These are phyloP conservation scores for Aurelia sp. DNA, from an alignment of 30 jellyfish, hydroid and myxozoan genomes.

Conservation along the genomic window DNA sequence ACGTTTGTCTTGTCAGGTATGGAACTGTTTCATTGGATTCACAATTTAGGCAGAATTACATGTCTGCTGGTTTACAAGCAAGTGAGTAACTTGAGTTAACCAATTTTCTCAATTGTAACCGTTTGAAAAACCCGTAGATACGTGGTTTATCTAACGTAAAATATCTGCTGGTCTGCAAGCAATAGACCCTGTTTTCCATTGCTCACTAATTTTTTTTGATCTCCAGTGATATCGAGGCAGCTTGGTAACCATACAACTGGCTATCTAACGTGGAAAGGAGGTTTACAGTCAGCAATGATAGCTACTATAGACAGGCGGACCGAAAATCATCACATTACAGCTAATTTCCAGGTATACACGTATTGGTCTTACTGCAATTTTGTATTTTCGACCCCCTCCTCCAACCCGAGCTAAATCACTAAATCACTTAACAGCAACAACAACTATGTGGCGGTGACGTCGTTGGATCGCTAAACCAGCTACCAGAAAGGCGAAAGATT, in stretches of 20 bases:
- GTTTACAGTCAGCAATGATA: conserved; percentile 73
- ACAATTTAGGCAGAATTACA: conserved; percentile 56
- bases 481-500: too few relatives aligned
- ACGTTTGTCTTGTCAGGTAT: conserved; percentile 20
- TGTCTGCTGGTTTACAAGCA: conserved; percentile 97
- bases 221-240: conserved; percentile 86
- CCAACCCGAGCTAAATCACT: too few relatives aligned
- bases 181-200: too few relatives aligned
- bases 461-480: too few relatives aligned
- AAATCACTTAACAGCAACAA: too few relatives aligned
- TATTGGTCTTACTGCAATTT: too few relatives aligned
- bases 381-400: too few relatives aligned
- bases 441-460: too few relatives aligned
- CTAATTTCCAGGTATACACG: conserved; percentile 70
- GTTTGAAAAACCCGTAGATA: too few relatives aligned
- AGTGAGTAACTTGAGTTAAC: conserved; percentile 54
- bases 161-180: too few relatives aligned
- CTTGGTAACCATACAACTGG: conserved; percentile 87
- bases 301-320: conserved; percentile 83
- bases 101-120: too few relatives aligned
- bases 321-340: conserved; percentile 73
- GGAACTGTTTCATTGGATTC: conserved; percentile 82
- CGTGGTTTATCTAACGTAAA: too few relatives aligned
- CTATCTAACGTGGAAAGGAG: conserved; percentile 90
- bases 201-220: neutral